Evolutionary conservation across 2,113 vertebrate genomes (phyloP).

Genomic region (Sapajus apella): DNA sequence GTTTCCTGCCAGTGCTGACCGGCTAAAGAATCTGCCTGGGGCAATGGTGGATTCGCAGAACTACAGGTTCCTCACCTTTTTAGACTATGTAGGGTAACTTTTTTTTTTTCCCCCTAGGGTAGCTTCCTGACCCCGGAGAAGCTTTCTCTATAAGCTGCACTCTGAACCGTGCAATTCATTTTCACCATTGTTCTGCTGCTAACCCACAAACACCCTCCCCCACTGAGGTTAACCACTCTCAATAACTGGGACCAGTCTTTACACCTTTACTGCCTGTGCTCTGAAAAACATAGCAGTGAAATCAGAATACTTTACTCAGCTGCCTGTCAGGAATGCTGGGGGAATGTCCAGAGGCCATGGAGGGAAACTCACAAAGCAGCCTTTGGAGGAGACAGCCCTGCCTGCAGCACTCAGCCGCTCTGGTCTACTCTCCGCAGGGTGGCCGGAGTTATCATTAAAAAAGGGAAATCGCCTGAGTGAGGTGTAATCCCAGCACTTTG

Average conservation of each 20-base stretch:
- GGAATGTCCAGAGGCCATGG: background rate
- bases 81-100: no score
- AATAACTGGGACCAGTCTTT: slow-evolving; percentile 14
- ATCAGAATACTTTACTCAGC: slow-evolving; percentile 50
- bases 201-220: background rate
- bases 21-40: slow-evolving; percentile 7
- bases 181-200: background rate
- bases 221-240: background rate
- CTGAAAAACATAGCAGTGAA: slow-evolving; percentile 49
- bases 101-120: no score
- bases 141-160: background rate
- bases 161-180: slow-evolving; percentile 23
- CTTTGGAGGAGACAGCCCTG: background rate
- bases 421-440: background rate
- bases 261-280: slow-evolving; percentile 33
- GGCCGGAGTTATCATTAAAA: background rate
- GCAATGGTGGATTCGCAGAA: background rate
- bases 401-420: background rate
- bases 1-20: background rate
- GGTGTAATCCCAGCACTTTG: background rate
- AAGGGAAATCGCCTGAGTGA: background rate
- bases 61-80: no score
- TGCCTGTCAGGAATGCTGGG: slow-evolving; percentile 8
- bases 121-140: background rate
- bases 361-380: background rate